phyloP scores from a whole-genome alignment of 2,888 invertebrate genomes.

The Venusia cambrica region DNA sequence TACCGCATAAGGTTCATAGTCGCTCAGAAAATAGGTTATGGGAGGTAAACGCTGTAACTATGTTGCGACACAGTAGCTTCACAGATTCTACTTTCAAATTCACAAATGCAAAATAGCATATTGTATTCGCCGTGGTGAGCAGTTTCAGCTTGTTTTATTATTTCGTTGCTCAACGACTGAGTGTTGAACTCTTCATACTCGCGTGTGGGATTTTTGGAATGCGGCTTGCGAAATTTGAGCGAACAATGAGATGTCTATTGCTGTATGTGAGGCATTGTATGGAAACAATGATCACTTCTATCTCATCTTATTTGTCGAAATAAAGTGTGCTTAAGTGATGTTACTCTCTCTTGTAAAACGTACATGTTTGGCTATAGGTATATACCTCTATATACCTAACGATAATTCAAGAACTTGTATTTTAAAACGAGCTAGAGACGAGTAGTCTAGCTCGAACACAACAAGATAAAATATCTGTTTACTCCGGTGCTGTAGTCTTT shows the following conservation, averaged over 20 bases:
- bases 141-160: constrained; percentile 56
- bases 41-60: constrained; percentile 41
- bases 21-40: constrained; percentile 1
- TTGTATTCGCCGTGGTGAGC: constrained; percentile 61
- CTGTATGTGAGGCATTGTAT: constrained; percentile 13
- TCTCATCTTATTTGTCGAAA: neutral
- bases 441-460: too few species aligned
- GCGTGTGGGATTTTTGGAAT: constrained; percentile 30
- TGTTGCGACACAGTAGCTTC: constrained; percentile 73
- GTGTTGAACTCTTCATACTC: constrained; percentile 53
- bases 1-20: constrained; percentile 33
- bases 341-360: constrained; percentile 12
- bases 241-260: constrained; percentile 21
- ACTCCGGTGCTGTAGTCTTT: too few species aligned
- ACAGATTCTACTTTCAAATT: constrained; percentile 70
- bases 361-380: too few species aligned
- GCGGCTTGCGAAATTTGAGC: constrained; percentile 17
- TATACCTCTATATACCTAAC: too few species aligned
- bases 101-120: constrained; percentile 71
- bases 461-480: too few species aligned
- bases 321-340: constrained; percentile 3
- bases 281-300: constrained; percentile 18
- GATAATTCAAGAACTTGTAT: too few species aligned
- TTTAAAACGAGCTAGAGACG: too few species aligned
- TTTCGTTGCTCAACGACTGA: constrained; percentile 45